Conservation (phyloP, 2,797 vertebrate genomes). For the Buceros bicornis region DNA sequence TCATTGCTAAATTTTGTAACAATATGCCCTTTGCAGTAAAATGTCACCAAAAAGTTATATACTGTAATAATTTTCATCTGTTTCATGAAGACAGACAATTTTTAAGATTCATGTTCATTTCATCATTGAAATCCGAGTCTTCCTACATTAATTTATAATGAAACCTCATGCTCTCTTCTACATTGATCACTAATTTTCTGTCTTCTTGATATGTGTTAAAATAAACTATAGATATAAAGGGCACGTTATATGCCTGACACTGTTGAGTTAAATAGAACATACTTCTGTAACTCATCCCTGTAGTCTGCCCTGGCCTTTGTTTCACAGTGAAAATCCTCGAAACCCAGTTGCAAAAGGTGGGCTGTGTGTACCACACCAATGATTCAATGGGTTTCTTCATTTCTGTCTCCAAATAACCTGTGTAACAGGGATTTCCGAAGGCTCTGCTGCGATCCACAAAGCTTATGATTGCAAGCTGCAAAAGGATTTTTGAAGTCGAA, state of each 20-base stretch:
- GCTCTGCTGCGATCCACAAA: neutral
- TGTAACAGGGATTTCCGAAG: neutral
- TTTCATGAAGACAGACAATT: constrained; percentile 70
- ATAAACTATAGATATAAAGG: constrained; percentile 76
- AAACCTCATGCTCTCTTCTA: constrained; percentile 61
- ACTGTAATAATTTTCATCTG: constrained; percentile 68
- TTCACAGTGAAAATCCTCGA: constrained; percentile 2
- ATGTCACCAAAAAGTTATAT: constrained; percentile 75
- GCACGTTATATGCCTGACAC: constrained; percentile 66
- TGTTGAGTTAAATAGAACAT: constrained; percentile 59
- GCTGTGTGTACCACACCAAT: neutral
- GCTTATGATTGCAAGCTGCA: neutral
- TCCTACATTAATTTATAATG: constrained; percentile 76
- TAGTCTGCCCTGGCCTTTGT: constrained; percentile 13
- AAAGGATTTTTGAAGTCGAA: neutral
- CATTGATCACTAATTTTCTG: constrained; percentile 73
- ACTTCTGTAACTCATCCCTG: constrained; percentile 63
- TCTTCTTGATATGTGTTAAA: constrained; percentile 76
- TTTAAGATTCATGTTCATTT: constrained; percentile 76
- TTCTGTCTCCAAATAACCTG: neutral
- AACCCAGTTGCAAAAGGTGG: neutral
- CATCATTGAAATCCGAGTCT: constrained; percentile 60
- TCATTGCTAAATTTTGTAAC: constrained; percentile 66
- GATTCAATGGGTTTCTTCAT: neutral
- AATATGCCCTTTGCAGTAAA: constrained; percentile 74